phyloP scores from a whole-genome alignment of 2,113 vertebrate genomes.

The Euleptes europaea region DNA sequence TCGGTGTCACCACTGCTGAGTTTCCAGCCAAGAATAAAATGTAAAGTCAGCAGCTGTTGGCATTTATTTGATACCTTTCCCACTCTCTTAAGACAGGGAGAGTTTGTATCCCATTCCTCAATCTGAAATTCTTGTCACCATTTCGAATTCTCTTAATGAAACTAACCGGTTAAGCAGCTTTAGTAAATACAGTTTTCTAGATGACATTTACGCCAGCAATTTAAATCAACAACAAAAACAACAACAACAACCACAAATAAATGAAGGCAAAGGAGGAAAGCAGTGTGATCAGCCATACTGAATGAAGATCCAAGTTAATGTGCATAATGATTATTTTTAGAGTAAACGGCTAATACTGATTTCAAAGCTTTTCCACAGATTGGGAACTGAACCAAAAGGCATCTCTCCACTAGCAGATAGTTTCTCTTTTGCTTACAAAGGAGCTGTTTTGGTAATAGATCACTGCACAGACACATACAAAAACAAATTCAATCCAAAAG shows the following conservation, averaged over 20 bases:
- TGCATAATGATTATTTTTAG: not conserved
- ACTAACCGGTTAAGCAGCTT: conserved; percentile 19
- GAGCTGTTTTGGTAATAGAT: too few relatives aligned
- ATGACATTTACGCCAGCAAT: conserved; percentile 39
- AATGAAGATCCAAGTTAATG: not conserved
- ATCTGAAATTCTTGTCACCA: not conserved
- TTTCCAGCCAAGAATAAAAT: conserved; percentile 26
- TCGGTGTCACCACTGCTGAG: conserved; percentile 33
- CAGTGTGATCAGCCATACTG: not conserved
- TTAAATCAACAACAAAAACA: not conserved
- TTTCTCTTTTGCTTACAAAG: too few relatives aligned
- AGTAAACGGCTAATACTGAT: too few relatives aligned
- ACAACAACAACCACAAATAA: not conserved
- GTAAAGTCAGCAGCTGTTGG: conserved; percentile 42
- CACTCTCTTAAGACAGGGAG: not conserved
- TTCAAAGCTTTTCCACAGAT: too few relatives aligned
- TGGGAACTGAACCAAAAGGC: too few relatives aligned
- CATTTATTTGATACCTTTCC: conserved; percentile 2
- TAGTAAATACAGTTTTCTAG: conserved; percentile 16
- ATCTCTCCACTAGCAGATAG: too few relatives aligned
- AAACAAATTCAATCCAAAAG: too few relatives aligned
- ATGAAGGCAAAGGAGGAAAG: not conserved
- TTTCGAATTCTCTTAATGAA: conserved; percentile 7
- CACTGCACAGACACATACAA: too few relatives aligned
- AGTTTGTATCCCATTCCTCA: not conserved